Evolutionary conservation across 2,797 vertebrate genomes (phyloP).

Genomic region (Rhynchonycteris naso): DNA sequence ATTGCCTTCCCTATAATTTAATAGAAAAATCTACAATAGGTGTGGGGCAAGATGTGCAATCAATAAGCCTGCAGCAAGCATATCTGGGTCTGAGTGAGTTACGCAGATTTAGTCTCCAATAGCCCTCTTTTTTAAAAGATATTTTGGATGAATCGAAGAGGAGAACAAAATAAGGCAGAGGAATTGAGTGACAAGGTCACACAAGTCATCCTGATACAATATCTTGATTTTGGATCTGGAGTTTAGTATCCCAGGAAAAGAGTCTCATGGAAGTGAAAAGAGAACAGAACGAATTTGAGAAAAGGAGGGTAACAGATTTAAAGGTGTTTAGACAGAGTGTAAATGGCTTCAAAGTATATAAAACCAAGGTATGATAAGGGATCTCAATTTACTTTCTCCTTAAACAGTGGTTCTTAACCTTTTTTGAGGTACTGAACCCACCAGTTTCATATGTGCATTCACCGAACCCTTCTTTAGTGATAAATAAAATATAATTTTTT

Average conservation of each 20-base stretch:
- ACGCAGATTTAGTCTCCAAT: neutral
- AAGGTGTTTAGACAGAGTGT: neutral
- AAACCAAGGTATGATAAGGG: neutral
- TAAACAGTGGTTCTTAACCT: no score
- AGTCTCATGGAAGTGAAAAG: neutral
- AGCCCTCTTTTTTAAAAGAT: neutral
- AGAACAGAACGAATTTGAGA: neutral
- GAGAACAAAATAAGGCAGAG: neutral
- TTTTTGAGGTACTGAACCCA: no score
- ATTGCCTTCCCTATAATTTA: neutral
- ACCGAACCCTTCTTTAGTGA: no score
- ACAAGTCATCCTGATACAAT: neutral
- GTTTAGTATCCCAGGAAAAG: neutral
- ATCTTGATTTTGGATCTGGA: neutral
- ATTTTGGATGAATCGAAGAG: neutral
- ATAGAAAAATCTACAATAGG: neutral
- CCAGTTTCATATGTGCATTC: no score
- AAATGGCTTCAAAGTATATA: neutral
- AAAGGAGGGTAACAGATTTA: neutral
- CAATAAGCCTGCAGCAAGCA: neutral
- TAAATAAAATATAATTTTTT: no score
- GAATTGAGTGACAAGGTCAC: neutral
- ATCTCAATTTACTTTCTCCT: constrained; percentile 32
- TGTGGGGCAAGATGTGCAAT: neutral
- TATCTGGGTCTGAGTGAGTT: neutral